These are phyloP conservation scores for Cotesia vestalis DNA, from an alignment of 1,140 invertebrate genomes.

Conservation along the genomic window DNA sequence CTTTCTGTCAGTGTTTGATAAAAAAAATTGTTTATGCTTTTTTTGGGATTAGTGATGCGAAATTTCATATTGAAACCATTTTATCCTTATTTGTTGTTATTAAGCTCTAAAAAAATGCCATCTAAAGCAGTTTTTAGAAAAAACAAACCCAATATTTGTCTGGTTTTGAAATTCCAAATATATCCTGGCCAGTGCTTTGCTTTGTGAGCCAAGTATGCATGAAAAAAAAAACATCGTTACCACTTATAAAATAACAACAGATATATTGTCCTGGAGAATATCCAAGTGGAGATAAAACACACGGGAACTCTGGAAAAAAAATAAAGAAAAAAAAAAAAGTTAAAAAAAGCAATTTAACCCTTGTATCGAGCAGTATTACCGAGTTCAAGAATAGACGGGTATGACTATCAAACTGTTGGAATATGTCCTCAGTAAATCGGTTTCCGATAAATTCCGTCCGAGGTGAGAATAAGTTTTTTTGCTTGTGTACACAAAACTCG, in stretches of 20 bases:
- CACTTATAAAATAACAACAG: conserved; percentile 2
- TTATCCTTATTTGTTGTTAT: too few relatives aligned
- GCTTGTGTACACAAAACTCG: not conserved
- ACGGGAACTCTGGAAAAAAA: not conserved
- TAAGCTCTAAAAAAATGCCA: too few relatives aligned
- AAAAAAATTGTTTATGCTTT: too few relatives aligned
- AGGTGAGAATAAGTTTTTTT: not conserved
- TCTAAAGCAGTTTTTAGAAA: too few relatives aligned
- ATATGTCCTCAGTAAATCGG: not conserved
- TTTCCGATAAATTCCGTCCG: conserved; percentile 15
- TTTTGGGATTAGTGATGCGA: too few relatives aligned
- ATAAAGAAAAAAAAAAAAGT: too few relatives aligned
- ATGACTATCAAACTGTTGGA: not conserved
- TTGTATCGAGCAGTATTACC: not conserved
- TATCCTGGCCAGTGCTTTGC: too few relatives aligned
- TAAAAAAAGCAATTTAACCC: conserved; percentile 12
- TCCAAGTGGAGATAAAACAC: conserved; percentile 1
- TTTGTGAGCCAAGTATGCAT: too few relatives aligned
- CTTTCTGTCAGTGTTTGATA: too few relatives aligned
- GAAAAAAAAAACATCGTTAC: too few relatives aligned
- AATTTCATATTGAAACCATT: too few relatives aligned
- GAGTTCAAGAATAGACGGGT: not conserved
- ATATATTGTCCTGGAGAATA: not conserved
- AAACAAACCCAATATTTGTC: too few relatives aligned
- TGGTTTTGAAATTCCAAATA: not conserved